These are phyloP conservation scores for Thunnus thynnus DNA, from an alignment of 2,113 vertebrate genomes.

Conservation along the genomic window DNA sequence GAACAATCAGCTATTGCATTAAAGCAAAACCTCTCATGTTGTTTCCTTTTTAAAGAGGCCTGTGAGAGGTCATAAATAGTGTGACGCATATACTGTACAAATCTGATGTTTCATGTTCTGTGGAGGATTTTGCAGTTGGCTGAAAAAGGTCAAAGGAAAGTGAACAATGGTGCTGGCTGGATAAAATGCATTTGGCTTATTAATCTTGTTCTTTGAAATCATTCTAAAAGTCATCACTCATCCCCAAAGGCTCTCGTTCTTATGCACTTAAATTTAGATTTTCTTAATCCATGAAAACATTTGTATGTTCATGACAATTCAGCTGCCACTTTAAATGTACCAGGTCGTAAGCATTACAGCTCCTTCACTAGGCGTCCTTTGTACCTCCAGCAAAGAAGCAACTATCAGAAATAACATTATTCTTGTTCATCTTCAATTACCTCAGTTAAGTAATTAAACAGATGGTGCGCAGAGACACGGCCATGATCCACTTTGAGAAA, in stretches of 20 bases:
- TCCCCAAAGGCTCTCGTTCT: too few relatives aligned
- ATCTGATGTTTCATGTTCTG: not conserved
- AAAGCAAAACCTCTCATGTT: not conserved
- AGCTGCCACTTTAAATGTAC: not conserved
- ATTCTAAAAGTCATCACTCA: too few relatives aligned
- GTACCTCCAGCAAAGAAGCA: not conserved
- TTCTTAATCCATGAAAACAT: too few relatives aligned
- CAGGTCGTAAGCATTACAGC: too few relatives aligned
- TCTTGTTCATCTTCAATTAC: too few relatives aligned
- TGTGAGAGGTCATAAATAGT: not conserved
- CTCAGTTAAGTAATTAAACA: constrained; percentile 3
- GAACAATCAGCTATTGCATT: not conserved
- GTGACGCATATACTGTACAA: too few relatives aligned
- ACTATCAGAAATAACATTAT: not conserved
- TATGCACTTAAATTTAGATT: too few relatives aligned
- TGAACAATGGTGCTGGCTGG: too few relatives aligned
- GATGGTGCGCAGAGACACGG: constrained; percentile 5
- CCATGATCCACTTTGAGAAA: not conserved
- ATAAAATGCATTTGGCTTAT: too few relatives aligned
- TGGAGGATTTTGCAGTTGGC: not conserved
- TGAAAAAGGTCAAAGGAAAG: not conserved
- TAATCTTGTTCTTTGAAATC: too few relatives aligned
- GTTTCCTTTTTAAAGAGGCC: not conserved
- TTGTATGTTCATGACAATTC: not conserved
- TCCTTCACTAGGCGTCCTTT: too few relatives aligned